Base-by-base conservation (phyloP, 2,113 vertebrate species). In the Miniopterus natalensis region DNA sequence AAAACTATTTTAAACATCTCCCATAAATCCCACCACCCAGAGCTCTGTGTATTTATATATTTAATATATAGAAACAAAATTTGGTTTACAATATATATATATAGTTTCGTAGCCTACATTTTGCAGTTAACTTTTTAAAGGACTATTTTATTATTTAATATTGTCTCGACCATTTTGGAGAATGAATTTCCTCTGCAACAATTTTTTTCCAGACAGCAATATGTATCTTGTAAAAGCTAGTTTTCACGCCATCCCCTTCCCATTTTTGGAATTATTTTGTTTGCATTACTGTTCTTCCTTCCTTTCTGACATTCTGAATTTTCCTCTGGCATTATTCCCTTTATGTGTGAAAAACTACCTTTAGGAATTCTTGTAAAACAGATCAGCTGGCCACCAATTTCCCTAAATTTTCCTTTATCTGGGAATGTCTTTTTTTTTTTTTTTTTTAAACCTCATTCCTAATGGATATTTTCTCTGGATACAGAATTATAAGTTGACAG, bases 321-420 rank as follows among this genome's bases (percentile, higher is more conserved):
- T 90, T 74, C 84, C 17, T 79, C 53, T 81, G 63, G 11, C 80
- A 63, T 95, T 55, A 45, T 70, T 93, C 95, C 27, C 78, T 11
- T 49, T 89, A 42, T 92, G 88, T 84, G 94, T 90, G 59, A 71
- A 90, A 95, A 86, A 63, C 80, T 95, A 95, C 94, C 88, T 94
- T 55, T 79, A 77, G 71, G 78, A 73, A 61, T 83, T 86, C 45
- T 77, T 42, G 4, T 84, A 85, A 65, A 49, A 61, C 65, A 68
- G 25, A 8, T 63, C 15, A 49, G 17, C 18, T n/a, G 55, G 15
- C 85, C 77, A 13, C 25, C 53, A 31, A 71, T 55, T 78, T 25
- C 45, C 61, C 14, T 68, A 23, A 12, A 20, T 57, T 53, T 74
- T 93, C 57, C 73, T 95, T 92, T n/a, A 27, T 63, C 42, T 74